Conservation (phyloP, 1,140 invertebrate species). For the Batillaria attramentaria region DNA sequence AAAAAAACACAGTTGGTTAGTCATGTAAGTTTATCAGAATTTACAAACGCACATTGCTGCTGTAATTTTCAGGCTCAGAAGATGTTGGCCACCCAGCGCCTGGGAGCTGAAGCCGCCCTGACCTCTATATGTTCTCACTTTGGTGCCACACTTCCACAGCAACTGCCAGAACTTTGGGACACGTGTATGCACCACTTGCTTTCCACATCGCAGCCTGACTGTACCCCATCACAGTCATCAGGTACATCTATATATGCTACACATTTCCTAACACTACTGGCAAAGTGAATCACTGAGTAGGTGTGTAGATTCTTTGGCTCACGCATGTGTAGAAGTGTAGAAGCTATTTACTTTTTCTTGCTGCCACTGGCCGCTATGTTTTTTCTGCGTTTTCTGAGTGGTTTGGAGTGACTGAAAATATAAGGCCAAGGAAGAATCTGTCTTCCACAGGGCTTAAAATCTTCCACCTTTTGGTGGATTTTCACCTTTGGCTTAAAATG, state of each 20-base stretch:
- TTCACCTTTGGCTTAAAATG: too few species aligned
- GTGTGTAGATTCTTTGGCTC: not conserved
- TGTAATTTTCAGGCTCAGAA: conserved; percentile 50
- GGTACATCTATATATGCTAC: conserved; percentile 31
- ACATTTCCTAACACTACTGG: too few species aligned
- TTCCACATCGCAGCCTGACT: conserved; percentile 39
- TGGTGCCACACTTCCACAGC: conserved; percentile 42
- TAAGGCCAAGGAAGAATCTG: too few species aligned
- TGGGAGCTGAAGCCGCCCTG: conserved; percentile 59
- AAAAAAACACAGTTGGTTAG: too few species aligned
- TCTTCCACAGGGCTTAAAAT: too few species aligned
- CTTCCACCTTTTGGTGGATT: too few species aligned
- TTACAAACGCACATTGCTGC: not conserved
- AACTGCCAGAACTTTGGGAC: conserved; percentile 61
- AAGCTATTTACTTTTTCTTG: too few species aligned
- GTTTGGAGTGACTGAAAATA: too few species aligned
- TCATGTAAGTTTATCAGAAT: too few species aligned
- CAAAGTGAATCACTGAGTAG: not conserved
- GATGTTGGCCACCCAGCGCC: conserved; percentile 54
- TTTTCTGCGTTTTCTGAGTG: too few species aligned
- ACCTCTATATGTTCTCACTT: conserved; percentile 54
- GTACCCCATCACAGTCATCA: not conserved
- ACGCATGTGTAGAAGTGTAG: not conserved
- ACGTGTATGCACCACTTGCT: too few species aligned
- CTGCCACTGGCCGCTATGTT: too few species aligned